Percentiles rank a stretch among this genome's conserved stretches.
Conservation (phyloP, 1,140 invertebrate species). For the Maniola jurtina region DNA sequence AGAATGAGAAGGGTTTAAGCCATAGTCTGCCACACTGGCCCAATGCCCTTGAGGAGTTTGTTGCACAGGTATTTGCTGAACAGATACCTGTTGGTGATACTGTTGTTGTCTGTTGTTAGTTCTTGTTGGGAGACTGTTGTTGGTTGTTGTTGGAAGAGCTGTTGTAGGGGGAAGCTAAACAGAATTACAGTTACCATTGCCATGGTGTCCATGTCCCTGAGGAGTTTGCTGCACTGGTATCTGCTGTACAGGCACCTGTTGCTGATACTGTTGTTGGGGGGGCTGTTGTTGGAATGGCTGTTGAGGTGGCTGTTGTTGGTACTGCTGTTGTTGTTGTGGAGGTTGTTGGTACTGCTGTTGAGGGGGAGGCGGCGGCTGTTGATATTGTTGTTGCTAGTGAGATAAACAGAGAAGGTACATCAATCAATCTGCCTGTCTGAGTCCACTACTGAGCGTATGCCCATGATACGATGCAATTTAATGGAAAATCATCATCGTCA, state of each 20-base stretch:
- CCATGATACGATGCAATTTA: too few relatives aligned
- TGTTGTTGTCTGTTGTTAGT: too few relatives aligned
- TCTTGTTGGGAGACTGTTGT: too few relatives aligned
- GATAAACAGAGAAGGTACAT: background rate
- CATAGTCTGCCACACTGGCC: too few relatives aligned
- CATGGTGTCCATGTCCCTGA: constrained; percentile 41
- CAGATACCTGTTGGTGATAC: constrained; percentile 49
- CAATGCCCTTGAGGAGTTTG: constrained; percentile 43
- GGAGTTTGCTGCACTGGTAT: constrained; percentile 46
- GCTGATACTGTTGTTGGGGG: constrained; percentile 46
- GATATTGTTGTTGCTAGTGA: background rate
- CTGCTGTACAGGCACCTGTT: constrained; percentile 54
- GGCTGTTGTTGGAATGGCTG: constrained; percentile 38
- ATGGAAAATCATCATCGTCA: too few relatives aligned
- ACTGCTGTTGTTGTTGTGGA: constrained; percentile 36
- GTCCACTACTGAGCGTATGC: too few relatives aligned
- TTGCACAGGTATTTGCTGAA: constrained; percentile 49
- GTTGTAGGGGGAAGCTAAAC: too few relatives aligned
- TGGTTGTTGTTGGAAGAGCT: too few relatives aligned
- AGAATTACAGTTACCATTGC: background rate
- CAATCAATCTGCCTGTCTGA: too few relatives aligned
- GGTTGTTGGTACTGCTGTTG: constrained; percentile 28
- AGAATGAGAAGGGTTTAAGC: too few relatives aligned
- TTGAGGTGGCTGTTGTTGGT: constrained; percentile 37
- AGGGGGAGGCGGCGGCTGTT: background rate